A percentile compares a stretch with the other conserved stretches of the same genome.
phyloP scores from a whole-genome alignment of 2,797 vertebrate species.

The Antennarius maculatus region DNA sequence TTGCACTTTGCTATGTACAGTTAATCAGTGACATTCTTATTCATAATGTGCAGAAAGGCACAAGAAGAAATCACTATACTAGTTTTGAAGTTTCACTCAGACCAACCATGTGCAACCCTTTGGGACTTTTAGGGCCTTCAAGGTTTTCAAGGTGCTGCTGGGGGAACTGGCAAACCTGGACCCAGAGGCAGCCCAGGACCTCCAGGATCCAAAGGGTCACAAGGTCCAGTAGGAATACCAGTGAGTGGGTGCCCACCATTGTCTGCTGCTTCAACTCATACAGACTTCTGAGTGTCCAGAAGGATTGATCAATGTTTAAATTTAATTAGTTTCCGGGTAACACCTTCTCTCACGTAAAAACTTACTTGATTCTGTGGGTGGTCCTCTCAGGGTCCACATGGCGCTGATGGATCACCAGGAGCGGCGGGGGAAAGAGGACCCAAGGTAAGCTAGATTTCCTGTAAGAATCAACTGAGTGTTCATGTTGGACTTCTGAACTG shows the following conservation, averaged over 20 bases:
- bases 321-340: not conserved
- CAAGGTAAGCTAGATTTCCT: conserved; percentile 74
- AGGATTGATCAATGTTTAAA: not conserved
- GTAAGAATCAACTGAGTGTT: not conserved
- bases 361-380: not conserved
- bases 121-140: conserved; percentile 77
- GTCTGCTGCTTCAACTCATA: conserved; percentile 26
- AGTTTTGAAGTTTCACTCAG: not conserved
- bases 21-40: too few relatives aligned
- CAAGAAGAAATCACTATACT: not conserved
- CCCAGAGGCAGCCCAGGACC: conserved; percentile 79
- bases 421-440: conserved; percentile 80
- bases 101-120: not conserved
- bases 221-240: conserved; percentile 81
- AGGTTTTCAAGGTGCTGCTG: conserved; percentile 77
- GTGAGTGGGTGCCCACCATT: conserved; percentile 80
- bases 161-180: conserved; percentile 82
- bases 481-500: not conserved
- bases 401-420: conserved; percentile 77
- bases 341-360: not conserved
- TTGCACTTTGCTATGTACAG: too few relatives aligned
- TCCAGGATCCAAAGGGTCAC: conserved; percentile 75
- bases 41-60: too few relatives aligned
- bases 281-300: not conserved
- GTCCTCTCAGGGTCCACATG: conserved; percentile 73